Evolutionary conservation across 2,888 invertebrate species (phyloP).

Genomic region (Falcaria lacertinaria): DNA sequence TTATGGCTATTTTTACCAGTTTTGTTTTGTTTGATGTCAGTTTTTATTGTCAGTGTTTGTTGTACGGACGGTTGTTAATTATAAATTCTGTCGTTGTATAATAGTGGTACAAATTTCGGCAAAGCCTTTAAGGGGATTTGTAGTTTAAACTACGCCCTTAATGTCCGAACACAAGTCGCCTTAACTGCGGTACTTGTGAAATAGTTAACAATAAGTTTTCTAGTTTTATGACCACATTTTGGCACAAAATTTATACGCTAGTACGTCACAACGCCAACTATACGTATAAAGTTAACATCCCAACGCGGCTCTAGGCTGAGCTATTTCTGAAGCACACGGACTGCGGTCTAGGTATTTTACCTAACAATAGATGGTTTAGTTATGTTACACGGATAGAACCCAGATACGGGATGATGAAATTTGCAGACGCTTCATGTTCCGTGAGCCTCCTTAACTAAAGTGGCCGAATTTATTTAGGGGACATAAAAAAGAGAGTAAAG

Average conservation of each 20-base stretch:
- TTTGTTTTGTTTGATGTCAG: too few relatives aligned
- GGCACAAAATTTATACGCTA: slow-evolving; percentile 31
- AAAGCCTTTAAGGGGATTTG: slow-evolving; percentile 15
- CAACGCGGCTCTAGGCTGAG: slow-evolving; percentile 34
- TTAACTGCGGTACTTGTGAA: slow-evolving; percentile 11
- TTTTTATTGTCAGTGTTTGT: too few relatives aligned
- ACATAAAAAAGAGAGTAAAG: slow-evolving; percentile 11
- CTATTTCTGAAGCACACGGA: slow-evolving; percentile 54
- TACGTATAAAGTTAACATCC: slow-evolving; percentile 27
- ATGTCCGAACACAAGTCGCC: slow-evolving; percentile 13
- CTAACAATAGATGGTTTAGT: slow-evolving; percentile 49
- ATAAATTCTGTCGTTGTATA: too few relatives aligned
- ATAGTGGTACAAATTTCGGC: slow-evolving; percentile 3
- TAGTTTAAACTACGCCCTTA: slow-evolving; percentile 15
- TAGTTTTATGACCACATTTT: slow-evolving; percentile 42
- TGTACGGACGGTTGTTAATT: too few relatives aligned
- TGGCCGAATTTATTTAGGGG: background rate
- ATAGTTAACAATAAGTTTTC: slow-evolving; percentile 31
- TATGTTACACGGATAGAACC: slow-evolving; percentile 20
- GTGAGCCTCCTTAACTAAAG: background rate
- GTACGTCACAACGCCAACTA: slow-evolving; percentile 30
- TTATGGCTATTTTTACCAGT: too few relatives aligned
- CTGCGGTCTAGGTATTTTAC: slow-evolving; percentile 49
- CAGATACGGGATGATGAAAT: background rate
- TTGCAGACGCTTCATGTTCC: background rate